Percentiles rank a stretch among this genome's conserved stretches.
Evolutionary conservation across 1,140 invertebrate species (phyloP).

Genomic region (Brachionus plicatilis): DNA sequence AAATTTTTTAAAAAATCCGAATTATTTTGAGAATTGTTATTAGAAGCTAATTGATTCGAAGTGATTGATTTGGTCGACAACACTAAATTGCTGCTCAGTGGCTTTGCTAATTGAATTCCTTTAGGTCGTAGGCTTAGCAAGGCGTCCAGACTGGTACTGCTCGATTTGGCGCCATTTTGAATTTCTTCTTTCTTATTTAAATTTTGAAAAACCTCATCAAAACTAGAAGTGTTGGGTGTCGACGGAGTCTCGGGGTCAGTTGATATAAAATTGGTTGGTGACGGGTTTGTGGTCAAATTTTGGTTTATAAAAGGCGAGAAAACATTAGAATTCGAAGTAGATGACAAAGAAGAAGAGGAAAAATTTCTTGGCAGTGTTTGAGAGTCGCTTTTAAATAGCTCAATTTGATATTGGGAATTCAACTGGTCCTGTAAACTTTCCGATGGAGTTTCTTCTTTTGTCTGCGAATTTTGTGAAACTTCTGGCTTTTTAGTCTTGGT

Average conservation of each 20-base stretch:
- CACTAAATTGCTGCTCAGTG: not conserved
- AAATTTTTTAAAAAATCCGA: slow-evolving; percentile 1
- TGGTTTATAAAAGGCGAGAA: not conserved
- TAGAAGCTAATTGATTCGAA: not conserved
- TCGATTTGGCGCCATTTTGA: not conserved
- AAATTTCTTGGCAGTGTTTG: not conserved
- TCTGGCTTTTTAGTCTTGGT: not conserved
- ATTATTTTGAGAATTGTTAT: not conserved
- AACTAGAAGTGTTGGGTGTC: not conserved
- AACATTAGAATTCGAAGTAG: not conserved
- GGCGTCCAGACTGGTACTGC: not conserved
- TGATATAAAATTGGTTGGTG: slow-evolving; percentile 10
- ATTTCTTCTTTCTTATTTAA: not conserved
- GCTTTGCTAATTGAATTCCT: not conserved
- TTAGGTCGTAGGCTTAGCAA: not conserved
- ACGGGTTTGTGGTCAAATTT: not conserved
- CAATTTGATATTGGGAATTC: slow-evolving; percentile 45
- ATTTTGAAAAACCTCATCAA: slow-evolving; percentile 7
- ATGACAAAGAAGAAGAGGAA: slow-evolving; percentile 21
- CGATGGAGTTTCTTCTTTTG: slow-evolving; percentile 49
- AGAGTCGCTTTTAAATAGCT: slow-evolving; percentile 5
- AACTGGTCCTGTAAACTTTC: slow-evolving; percentile 32
- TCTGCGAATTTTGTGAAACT: slow-evolving; percentile 46
- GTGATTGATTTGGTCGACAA: not conserved
- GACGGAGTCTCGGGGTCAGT: not conserved